Evolutionary conservation across 1,140 invertebrate genomes (phyloP), one percentile per base, ranked within the genome.

Genomic region (Tenebrio molitor): DNA sequence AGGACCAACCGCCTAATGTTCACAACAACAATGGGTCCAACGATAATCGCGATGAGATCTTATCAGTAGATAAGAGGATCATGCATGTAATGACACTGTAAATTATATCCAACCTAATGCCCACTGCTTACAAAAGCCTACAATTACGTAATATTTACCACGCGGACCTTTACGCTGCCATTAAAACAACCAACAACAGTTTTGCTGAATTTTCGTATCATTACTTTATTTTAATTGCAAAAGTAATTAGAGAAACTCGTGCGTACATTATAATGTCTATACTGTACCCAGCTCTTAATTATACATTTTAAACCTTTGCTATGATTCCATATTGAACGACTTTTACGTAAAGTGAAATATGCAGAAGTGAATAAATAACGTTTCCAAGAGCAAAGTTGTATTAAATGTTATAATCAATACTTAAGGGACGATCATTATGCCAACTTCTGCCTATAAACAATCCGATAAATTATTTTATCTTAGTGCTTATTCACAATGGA

Each of bases 61-160:
- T 74, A 79, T 73, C 74, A 58, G 44, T 15, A 69, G 76, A 75
- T 76, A 74, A 77, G 75, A 76, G 79, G 72, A 78, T 78, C 76
- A 75, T 76, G 72, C 71, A 75, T 78, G 80, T 81, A 80, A 81
- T 80, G 78, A 80, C 75, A 78, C 74, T 74, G 79, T 79, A 81
- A 81, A 80, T 81, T 80, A 75, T 64, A 81, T 73, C 62, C 67
- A 42, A 53, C n/a, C 76, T 73, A 75, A 75, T 75, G 77, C 70
- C 41, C 67, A 58, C 15, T 66, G 72, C 69, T 77, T 75, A 78
- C 75, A 74, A 79, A 78, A 79, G 75, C 72, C 69, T 62, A 69
- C 78, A 78, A 77, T 79, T 77, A 76, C 66, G 46, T n/a, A 50
- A 58, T 58, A 23, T 50, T 50, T 50, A 10, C 44, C 44, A 50